phyloP scores from a whole-genome alignment of 2,888 invertebrate species.

The Pterobdella sp. region DNA sequence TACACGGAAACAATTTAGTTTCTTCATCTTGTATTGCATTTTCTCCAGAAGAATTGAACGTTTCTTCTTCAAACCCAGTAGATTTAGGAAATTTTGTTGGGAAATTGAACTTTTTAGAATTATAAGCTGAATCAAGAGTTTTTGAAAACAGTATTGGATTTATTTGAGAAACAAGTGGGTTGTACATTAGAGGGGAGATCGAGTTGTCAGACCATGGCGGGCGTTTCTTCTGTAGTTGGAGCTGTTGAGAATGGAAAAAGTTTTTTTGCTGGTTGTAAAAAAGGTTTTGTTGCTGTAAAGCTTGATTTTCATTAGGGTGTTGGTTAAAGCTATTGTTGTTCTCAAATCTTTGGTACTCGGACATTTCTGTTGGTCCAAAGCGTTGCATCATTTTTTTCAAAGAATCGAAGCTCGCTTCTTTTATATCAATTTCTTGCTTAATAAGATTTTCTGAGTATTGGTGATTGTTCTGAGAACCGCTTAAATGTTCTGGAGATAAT shows the following conservation, averaged over 20 bases:
- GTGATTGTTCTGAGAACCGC: background rate
- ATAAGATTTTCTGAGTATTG: background rate
- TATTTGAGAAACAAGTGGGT: background rate
- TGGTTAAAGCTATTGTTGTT: background rate
- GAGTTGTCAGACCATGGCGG: background rate
- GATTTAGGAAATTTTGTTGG: background rate
- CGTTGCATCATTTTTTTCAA: conserved; percentile 27
- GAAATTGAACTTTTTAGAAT: background rate
- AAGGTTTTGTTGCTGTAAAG: background rate
- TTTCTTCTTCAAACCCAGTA: background rate
- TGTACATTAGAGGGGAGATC: background rate
- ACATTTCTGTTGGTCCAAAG: background rate
- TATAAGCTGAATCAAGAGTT: background rate
- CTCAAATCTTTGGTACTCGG: conserved; percentile 6
- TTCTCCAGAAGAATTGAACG: background rate
- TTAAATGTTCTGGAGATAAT: background rate
- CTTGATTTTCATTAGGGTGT: background rate
- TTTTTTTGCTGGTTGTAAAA: background rate
- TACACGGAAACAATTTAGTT: conserved; percentile 11
- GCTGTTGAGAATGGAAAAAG: background rate
- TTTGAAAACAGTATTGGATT: background rate
- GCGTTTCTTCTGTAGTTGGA: background rate
- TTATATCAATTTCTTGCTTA: background rate
- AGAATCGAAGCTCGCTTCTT: conserved; percentile 10
- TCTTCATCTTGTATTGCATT: background rate